Evolutionary conservation across 1,140 invertebrate species (phyloP), one percentile per base, ranked within the genome.

Genomic region (Pollicipes pollicipes): DNA sequence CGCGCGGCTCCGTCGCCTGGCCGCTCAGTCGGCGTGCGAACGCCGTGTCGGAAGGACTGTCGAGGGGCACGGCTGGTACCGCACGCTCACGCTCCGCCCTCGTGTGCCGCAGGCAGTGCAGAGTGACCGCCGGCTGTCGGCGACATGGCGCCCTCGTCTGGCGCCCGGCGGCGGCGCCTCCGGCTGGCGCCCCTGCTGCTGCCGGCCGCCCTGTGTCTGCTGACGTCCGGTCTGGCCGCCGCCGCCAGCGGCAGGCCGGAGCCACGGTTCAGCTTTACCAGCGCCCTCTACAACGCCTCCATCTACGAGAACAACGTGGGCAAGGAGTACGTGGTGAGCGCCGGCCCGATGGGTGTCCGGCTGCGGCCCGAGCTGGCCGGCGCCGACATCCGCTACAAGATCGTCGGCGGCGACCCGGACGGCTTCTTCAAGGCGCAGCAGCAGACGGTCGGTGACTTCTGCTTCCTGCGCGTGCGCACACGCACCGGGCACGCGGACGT

Each of bases 381-480:
- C 10, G 73, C 80, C 0, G 76, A 76, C n/a, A 83, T 97, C 24
- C 86, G 88, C 72, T 93, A 87, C 79, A 87, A 88, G 75, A 94
- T 97, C 78, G 82, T 88, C 26, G 85, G 84, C 73, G 92, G 93
- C 31, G 91, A 97, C 79, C 85, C 86, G 31, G 88, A 92, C 71
- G 90, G 90, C 77, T 89, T 96, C 77, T 98, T 98, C 82, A 95
- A 94, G 78, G 90, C 91, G 0, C 93, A 96, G 78, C 87, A 91
- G 70, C 82, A 86, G 26, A 80, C 86, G 32, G 88, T 97, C 21
- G 94, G 93, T 29, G 91, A 97, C 81, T 97, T 96, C 83, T 93
- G 89, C 80, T 98, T 97, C 79, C 83, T 97, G 30, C 83, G 88
- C 35, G 86, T 97, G 71, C 83, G 93, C 74, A 95, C 90, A 72